These are phyloP conservation scores for Uria lomvia DNA, from an alignment of 2,113 vertebrate species.

Conservation along the genomic window DNA sequence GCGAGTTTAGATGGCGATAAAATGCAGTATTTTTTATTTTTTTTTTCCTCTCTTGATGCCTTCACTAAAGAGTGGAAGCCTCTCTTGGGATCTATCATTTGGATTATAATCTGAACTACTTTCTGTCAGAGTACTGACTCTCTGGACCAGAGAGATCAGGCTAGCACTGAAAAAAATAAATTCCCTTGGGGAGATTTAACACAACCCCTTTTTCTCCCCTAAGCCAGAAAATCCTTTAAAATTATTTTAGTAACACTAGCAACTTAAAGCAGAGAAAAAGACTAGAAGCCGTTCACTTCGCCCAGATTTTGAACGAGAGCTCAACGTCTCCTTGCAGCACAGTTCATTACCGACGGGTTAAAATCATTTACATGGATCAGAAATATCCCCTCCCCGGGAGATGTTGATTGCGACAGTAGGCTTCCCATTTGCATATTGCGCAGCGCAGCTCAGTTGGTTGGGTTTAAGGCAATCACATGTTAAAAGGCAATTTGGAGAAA, in stretches of 20 bases:
- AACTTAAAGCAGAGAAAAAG: background rate
- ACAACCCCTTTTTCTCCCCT: background rate
- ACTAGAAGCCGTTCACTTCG: background rate
- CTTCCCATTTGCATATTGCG: constrained; percentile 8
- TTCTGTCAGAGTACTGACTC: background rate
- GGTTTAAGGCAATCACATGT: constrained; percentile 39
- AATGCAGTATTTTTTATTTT: background rate
- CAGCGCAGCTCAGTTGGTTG: background rate
- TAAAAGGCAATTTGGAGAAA: constrained; percentile 58
- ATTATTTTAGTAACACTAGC: background rate
- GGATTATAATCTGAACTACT: constrained; percentile 14
- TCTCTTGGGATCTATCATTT: constrained; percentile 23
- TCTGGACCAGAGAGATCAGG: background rate
- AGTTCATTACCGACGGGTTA: background rate
- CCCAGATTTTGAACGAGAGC: background rate
- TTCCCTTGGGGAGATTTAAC: background rate
- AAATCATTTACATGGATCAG: constrained; percentile 6
- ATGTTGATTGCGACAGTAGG: background rate
- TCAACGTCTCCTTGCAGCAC: background rate
- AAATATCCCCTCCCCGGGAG: background rate
- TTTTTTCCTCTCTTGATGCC: background rate
- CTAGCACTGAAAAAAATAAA: background rate
- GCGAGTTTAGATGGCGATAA: background rate
- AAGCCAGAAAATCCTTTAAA: background rate
- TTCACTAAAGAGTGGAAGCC: background rate